Evolutionary conservation across 2,888 invertebrate genomes (phyloP).

Genomic region (Pseudanteris insignis): DNA sequence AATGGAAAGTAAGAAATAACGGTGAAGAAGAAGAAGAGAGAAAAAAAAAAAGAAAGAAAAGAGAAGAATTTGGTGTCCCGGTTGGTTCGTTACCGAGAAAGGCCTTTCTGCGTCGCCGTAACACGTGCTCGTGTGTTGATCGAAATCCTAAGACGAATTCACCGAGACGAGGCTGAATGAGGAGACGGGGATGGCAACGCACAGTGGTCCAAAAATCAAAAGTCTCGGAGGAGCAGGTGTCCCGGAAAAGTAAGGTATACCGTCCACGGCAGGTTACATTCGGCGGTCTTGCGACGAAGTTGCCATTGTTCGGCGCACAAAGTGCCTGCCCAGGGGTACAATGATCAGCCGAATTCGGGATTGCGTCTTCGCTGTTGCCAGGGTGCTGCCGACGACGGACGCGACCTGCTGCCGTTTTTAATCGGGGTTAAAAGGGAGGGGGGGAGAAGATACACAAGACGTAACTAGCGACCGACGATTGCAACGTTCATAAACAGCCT

Average conservation of each 20-base stretch:
- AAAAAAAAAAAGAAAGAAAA: not conserved
- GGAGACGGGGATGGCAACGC: constrained; percentile 27
- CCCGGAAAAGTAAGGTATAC: constrained; percentile 50
- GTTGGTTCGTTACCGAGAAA: constrained; percentile 22
- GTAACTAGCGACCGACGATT: too few species aligned
- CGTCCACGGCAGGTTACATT: constrained; percentile 59
- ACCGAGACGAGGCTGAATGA: constrained; percentile 25
- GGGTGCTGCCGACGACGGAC: constrained; percentile 14
- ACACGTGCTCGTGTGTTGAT: constrained; percentile 32
- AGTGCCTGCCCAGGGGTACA: constrained; percentile 49
- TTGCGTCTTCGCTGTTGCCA: constrained; percentile 33
- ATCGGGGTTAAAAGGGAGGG: too few species aligned
- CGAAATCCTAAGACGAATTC: constrained; percentile 41
- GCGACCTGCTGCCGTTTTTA: too few species aligned
- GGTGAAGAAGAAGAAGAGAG: not conserved
- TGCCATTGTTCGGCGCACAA: constrained; percentile 55
- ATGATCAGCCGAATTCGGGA: constrained; percentile 18
- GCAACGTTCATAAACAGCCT: too few species aligned
- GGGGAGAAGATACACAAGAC: too few species aligned
- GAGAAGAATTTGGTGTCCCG: not conserved
- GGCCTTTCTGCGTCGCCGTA: constrained; percentile 29
- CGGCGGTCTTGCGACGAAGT: constrained; percentile 49
- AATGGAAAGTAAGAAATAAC: not conserved
- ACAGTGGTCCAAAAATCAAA: constrained; percentile 60
- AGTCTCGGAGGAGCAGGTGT: constrained; percentile 61